Conservation (phyloP, 1,140 invertebrate species). For the Lethocerus indicus region DNA sequence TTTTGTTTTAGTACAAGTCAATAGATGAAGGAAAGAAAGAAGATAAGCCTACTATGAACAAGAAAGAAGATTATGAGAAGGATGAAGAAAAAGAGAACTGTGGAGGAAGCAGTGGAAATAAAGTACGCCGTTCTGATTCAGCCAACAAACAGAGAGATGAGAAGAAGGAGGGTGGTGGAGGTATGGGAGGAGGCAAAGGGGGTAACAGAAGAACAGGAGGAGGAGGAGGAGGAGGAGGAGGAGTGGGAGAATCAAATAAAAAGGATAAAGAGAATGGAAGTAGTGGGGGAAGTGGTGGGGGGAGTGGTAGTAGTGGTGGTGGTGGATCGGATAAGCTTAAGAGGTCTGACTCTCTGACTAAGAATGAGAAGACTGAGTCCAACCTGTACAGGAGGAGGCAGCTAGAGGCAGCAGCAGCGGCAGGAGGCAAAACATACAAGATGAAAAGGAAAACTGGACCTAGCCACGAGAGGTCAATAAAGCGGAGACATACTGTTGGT, state of each 20-base stretch:
- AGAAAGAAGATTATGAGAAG: slow-evolving; percentile 23
- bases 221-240: neutral
- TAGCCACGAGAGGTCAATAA: slow-evolving; percentile 52
- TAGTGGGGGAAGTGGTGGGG: too few relatives aligned
- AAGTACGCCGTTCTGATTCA: slow-evolving; percentile 37
- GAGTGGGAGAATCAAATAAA: too few relatives aligned
- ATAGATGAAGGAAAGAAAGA: slow-evolving; percentile 1
- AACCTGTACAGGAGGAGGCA: slow-evolving; percentile 56
- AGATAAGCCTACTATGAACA: neutral
- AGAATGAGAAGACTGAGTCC: slow-evolving; percentile 65
- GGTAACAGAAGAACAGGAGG: too few relatives aligned
- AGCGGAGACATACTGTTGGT: slow-evolving; percentile 79
- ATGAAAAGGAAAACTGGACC: slow-evolving; percentile 55
- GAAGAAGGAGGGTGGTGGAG: slow-evolving; percentile 15
- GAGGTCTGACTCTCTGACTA: slow-evolving; percentile 49
- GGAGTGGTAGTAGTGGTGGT: too few relatives aligned
- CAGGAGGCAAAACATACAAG: slow-evolving; percentile 26
- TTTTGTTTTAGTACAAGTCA: neutral
- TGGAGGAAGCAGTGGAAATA: slow-evolving; percentile 7
- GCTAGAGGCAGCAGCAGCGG: slow-evolving; percentile 23
- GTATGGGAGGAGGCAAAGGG: too few relatives aligned
- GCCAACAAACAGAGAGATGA: slow-evolving; percentile 34
- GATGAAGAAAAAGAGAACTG: slow-evolving; percentile 8
- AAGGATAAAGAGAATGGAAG: too few relatives aligned
- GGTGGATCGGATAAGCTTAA: slow-evolving; percentile 27